These are phyloP conservation scores for Himalopsyche kuldschensis DNA, from an alignment of 2,888 invertebrate genomes.

Conservation along the genomic window DNA sequence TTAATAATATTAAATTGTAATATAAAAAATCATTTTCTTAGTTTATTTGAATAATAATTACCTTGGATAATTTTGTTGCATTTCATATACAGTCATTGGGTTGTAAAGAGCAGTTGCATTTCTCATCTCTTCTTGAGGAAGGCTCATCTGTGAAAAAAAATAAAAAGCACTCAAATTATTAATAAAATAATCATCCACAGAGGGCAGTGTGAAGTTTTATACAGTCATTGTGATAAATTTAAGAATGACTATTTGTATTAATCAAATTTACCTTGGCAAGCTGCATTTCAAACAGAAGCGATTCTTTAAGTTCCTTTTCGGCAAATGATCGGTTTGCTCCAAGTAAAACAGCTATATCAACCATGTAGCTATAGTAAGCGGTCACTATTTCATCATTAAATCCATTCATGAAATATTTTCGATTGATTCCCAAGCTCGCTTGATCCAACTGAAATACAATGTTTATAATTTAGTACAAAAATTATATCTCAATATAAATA, in stretches of 20 bases:
- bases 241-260: neutral
- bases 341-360: conserved; percentile 42
- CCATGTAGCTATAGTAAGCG: conserved; percentile 42
- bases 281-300: conserved; percentile 41
- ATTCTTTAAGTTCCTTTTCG: conserved; percentile 40
- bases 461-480: neutral
- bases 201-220: neutral
- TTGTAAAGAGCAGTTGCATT: conserved; percentile 47
- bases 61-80: conserved; percentile 47
- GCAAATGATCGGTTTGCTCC: conserved; percentile 41
- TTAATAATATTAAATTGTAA: neutral
- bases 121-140: conserved; percentile 39
- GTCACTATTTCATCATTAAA: conserved; percentile 37
- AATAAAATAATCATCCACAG: neutral
- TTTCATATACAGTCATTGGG: conserved; percentile 53
- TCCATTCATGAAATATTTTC: conserved; percentile 40
- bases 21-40: neutral
- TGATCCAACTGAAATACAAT: conserved; percentile 39
- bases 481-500: neutral
- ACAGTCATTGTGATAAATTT: too few species aligned
- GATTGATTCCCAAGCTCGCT: conserved; percentile 37
- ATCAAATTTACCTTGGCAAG: conserved; percentile 37
- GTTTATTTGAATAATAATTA: neutral
- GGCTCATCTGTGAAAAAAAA: conserved; percentile 42
- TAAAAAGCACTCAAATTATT: conserved; percentile 39